Base-by-base conservation (phyloP, 2,888 invertebrate species). In the Eudemis profundana region DNA sequence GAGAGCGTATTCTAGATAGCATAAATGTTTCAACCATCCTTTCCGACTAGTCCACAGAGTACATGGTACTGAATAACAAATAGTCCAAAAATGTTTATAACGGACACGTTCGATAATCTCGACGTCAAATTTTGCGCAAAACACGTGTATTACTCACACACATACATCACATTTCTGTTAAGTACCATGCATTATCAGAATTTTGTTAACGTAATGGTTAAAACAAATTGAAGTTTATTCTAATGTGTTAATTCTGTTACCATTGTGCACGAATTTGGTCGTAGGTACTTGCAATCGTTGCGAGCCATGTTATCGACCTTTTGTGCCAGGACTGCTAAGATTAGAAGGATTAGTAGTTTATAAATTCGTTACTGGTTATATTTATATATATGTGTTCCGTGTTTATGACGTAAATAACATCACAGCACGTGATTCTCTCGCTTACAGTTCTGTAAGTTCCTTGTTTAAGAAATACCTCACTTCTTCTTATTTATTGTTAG, bases 381-480 rank as follows among this genome's bases (percentile, higher is more conserved):
- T 56, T n/a, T 42, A 12, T 29, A 19, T 7, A 19, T 44, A 15
- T 15, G 12, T 29, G 17, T 27, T n/a, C 12, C 27, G 12, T 27
- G 27, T 17, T 38, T 27, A 61, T 44, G 19, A 51, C 61, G 61
- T 54, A 36, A 53, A 23, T 10, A 4, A 53, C 53, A 61, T 33
- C 27, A 36, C 54, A 47, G n/a, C 23, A 15, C 19, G 46, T 23
- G 53, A 21, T 38, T 23, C 57, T 59, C 36, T 62, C 44, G 21
- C 36, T 53, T 54, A 47, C 46, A 54, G 4, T 4, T 71, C 61
- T 74, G 54, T 81, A 79, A 76, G 84, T 86, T 84, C 83, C 84
- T 83, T 79, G 68, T 75, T 69, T 86, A 79, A 82, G 77, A 82
- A 78, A 79, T 90, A 89, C 90, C 89, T 89, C 89, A 71, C 72